Evolutionary conservation across 53 echinoderm and acorn worm genomes (phyloP), one percentile per base, ranked within the genome.

Genomic region (Luidia sarsii): DNA sequence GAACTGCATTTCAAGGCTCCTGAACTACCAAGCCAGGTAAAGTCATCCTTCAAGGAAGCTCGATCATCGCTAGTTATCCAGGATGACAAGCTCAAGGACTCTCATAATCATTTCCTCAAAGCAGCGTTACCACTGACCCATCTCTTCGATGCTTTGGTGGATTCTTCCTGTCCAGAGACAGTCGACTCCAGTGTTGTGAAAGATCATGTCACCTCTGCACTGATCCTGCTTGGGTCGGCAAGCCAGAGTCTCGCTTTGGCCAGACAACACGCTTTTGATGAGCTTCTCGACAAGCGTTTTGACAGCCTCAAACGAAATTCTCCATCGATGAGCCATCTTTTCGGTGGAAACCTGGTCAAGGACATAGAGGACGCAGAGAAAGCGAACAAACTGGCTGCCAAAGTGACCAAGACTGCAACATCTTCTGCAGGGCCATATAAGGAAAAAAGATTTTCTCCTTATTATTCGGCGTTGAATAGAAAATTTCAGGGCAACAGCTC

Each of bases 351-450:
- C 16, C 19, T 64, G 19, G 21, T 36, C 38, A 64, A 64, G 20
- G 37, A 64, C 64, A 64, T 64, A 18, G 64, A 64, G 64, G 64
- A 64, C 20, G 64, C 64, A 33, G 34, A 64, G 38, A 57, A 64
- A 33, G 64, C 64, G 37, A 35, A 33, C 18, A 64, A 64, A 37
- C 20, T 64, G 64, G 36, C 64, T 14, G 64, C 64, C 4, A 64
- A 64, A 64, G 64, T 64, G 1, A 64, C 64, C 37, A 37, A 37
- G 64, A 37, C 50, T 21, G 50, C 18, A 6, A 21, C 18, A 50
- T n/a, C 16, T 21, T n/a, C n/a, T n/a, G n/a, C n/a, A n/a, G n/a
- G n/a, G n/a, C n/a, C n/a, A n/a, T 33, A 23, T 20, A 35, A 35
- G 35, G 19, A 21, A 2, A 19, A 64, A 28, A 64, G 15, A 20